Evolutionary conservation across 1,140 invertebrate genomes (phyloP), one percentile per base, ranked within the genome.

Genomic region (Monochamus saltuarius): DNA sequence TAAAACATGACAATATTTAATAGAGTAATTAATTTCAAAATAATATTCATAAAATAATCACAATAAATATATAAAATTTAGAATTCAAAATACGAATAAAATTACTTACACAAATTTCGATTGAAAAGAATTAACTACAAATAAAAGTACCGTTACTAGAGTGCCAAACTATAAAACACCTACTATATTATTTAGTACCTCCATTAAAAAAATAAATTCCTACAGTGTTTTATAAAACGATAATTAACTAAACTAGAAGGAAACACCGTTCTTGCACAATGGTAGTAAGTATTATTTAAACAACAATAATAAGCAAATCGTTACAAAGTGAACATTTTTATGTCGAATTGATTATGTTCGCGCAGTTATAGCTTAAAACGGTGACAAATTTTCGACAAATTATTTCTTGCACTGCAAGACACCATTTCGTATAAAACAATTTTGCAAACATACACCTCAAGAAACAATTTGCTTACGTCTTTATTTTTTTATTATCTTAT

Each of bases 401-500:
- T 42, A 10, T 2, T 29, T 10, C 55, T 11, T 29, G 45, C n/a
- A 56, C 36, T 16, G 13, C 17, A 13, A 36, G 13, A 35, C 42
- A 56, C 39, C 19, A 17, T 29, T 22, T 56, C 29, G 29, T 42
- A 29, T 29, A 29, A 29, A 29, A 29, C 22, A 35, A 9, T 56
- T 37, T 55, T 55, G 36, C 38, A 54, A 56, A 56, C 40, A 42
- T 42, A 42, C 39, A 49, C 16, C 45, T 38, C 43, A 54, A 63
- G 49, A 66, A 60, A 54, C 40, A 57, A 59, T 62, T 62, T 50
- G 51, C 35, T 53, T 59, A 67, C 52, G 35, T 47, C 59, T 19
- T 64, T 65, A 61, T 62, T 63, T 59, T 59, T 39, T 61, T 60
- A 56, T 64, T 59, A 58, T 65, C 50, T 65, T 54, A 57, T 49